Percentiles rank a stretch among this genome's conserved stretches.
phyloP scores from a whole-genome alignment of 2,888 invertebrate genomes.

The Tryphoninae sp. region DNA sequence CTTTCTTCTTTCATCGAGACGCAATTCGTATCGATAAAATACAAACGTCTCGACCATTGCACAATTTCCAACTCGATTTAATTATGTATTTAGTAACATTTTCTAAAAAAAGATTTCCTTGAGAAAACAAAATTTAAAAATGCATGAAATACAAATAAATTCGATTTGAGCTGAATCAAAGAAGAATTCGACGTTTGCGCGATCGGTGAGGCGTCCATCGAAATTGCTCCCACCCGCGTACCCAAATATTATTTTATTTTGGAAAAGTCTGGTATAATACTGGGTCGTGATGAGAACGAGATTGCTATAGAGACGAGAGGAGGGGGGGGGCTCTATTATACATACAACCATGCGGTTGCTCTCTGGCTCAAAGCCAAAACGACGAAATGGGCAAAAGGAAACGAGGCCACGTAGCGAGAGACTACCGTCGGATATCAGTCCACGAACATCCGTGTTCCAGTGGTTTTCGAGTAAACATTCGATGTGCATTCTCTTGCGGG shows the following conservation, averaged over 20 bases:
- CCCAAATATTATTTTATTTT: slow-evolving; percentile 21
- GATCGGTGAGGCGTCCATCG: neutral
- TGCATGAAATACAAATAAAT: neutral
- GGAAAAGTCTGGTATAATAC: neutral
- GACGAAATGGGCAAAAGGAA: slow-evolving; percentile 57
- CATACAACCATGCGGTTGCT: slow-evolving; percentile 33
- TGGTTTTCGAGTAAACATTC: slow-evolving; percentile 58
- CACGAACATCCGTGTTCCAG: slow-evolving; percentile 45
- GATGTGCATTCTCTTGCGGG: slow-evolving; percentile 36
- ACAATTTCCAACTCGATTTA: too few relatives aligned
- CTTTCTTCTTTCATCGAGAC: too few relatives aligned
- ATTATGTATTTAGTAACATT: too few relatives aligned
- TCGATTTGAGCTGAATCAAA: neutral
- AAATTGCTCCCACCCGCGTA: neutral
- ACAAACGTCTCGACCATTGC: too few relatives aligned
- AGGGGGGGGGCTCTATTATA: slow-evolving; percentile 10
- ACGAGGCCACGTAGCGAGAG: slow-evolving; percentile 52
- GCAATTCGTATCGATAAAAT: too few relatives aligned
- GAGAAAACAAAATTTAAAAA: neutral
- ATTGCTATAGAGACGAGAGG: neutral
- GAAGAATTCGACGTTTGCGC: neutral
- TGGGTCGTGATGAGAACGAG: neutral
- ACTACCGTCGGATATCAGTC: slow-evolving; percentile 50
- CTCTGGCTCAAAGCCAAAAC: slow-evolving; percentile 50
- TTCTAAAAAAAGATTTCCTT: neutral